These are phyloP conservation scores for Typhlichthys subterraneus DNA, from an alignment of 2,797 vertebrate genomes.

Conservation along the genomic window DNA sequence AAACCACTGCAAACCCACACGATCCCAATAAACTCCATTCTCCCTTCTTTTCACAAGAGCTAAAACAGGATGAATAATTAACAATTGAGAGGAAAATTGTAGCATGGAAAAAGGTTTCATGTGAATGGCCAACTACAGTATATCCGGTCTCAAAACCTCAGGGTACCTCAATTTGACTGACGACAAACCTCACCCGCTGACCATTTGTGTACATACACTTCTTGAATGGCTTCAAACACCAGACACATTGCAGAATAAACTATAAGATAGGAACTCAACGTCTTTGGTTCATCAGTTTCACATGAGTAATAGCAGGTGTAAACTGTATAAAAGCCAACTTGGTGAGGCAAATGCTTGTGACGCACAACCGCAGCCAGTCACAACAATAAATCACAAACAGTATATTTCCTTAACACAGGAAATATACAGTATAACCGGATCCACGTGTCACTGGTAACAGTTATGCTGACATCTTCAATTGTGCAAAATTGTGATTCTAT, in stretches of 20 bases:
- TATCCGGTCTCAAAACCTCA: conserved; percentile 7
- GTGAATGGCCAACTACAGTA: conserved; percentile 11
- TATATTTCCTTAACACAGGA: conserved; percentile 26
- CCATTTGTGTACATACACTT: too few relatives aligned
- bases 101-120: conserved; percentile 48
- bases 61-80: conserved; percentile 54
- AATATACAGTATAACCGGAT: conserved; percentile 38
- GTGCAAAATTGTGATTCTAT: conserved; percentile 38
- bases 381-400: conserved; percentile 45
- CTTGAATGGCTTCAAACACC: not conserved
- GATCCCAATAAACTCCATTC: conserved; percentile 55
- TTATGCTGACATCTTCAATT: conserved; percentile 40
- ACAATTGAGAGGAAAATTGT: conserved; percentile 42
- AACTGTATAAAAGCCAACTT: conserved; percentile 7
- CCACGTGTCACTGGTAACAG: conserved; percentile 14
- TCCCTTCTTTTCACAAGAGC: conserved; percentile 35
- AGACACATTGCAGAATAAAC: not conserved
- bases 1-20: conserved; percentile 26
- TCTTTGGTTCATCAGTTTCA: conserved; percentile 25
- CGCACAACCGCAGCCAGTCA: not conserved
- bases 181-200: too few relatives aligned
- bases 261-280: conserved; percentile 7
- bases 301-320: conserved; percentile 5
- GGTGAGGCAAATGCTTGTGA: too few relatives aligned
- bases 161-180: conserved; percentile 44